Base-by-base conservation (phyloP, 2,797 vertebrate species). In the Platyrinchus mystaceus region DNA sequence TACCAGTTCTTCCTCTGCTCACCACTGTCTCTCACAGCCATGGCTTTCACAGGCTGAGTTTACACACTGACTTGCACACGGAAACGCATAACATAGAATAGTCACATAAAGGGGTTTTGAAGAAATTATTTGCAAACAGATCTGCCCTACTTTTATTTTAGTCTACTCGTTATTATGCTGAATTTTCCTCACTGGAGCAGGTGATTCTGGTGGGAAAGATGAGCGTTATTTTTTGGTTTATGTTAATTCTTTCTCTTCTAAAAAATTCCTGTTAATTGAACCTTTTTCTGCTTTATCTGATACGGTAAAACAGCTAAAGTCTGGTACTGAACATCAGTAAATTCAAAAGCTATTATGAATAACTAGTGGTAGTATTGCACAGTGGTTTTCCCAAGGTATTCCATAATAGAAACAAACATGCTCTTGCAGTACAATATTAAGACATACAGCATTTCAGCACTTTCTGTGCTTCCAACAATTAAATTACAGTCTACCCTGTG, bases 321-420 rank as follows among this genome's bases (percentile, higher is more conserved):
- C 69, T 56, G 37, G 12, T 75, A 36, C 20, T 28, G 46, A 62
- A 58, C 62, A 66, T 55, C 49, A 55, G 76, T 75, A 94, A 83
- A 94, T 87, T 85, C 76, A 75, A 84, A 75, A 17, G 20, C 34
- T 47, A 27, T 75, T 91, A 68, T 69, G 75, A 75, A 47, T 85
- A 90, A 66, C 47, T 74, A 78, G 52, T 36, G 16, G n/a, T 92
- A 77, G 28, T n/a, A 26, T 23, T 75, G 46, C 58, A 56, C 39
- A 62, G 79, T 34, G 89, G 50, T 94, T 95, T 80, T 97, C 92
- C 96, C 89, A 81, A 64, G 92, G 69, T 66, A 84, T 89, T 87
- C 60, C 58, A 11, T 84, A 95, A 95, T 49, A 87, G 82, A 95
- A 96, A 94, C 92, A 97, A 96, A 94, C 92, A 95, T 47, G 39